A percentile compares a stretch with the other conserved stretches of the same genome.
phyloP scores from a whole-genome alignment of 2,113 vertebrate species.

The Ptychochromis oligacanthus region DNA sequence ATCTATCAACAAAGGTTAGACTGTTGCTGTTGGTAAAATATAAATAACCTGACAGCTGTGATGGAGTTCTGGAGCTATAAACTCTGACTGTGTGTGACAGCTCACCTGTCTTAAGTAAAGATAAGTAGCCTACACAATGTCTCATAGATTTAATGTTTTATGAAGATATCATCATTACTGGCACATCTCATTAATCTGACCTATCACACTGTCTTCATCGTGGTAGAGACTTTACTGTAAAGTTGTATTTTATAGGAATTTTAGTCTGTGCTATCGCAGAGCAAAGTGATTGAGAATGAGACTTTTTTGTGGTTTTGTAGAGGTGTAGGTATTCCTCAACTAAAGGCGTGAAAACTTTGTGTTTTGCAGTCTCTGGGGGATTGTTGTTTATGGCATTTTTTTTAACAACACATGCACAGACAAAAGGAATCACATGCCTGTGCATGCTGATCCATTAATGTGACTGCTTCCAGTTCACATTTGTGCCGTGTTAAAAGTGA shows the following conservation, averaged over 20 bases:
- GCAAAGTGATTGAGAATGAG: too few relatives aligned
- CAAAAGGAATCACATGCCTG: neutral
- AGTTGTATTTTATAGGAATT: neutral
- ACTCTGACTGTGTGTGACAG: too few relatives aligned
- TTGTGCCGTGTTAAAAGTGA: neutral
- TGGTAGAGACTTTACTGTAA: neutral
- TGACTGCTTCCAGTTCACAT: neutral
- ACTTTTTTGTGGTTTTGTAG: too few relatives aligned
- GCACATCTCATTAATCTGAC: neutral
- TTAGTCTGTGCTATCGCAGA: neutral
- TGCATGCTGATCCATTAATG: neutral
- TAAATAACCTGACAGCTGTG: too few relatives aligned
- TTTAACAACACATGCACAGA: neutral
- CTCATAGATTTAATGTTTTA: neutral
- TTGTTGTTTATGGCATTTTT: neutral
- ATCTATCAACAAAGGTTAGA: too few relatives aligned
- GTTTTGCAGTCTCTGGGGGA: neutral
- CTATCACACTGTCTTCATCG: neutral
- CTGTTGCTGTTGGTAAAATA: too few relatives aligned
- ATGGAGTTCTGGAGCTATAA: neutral
- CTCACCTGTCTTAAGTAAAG: too few relatives aligned
- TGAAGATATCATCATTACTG: neutral
- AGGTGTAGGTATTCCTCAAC: neutral
- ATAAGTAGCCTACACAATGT: too few relatives aligned
- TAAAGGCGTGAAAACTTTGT: neutral